Evolutionary conservation across 2,888 invertebrate species (phyloP).

Genomic region (Chamaedrilus cognettii): DNA sequence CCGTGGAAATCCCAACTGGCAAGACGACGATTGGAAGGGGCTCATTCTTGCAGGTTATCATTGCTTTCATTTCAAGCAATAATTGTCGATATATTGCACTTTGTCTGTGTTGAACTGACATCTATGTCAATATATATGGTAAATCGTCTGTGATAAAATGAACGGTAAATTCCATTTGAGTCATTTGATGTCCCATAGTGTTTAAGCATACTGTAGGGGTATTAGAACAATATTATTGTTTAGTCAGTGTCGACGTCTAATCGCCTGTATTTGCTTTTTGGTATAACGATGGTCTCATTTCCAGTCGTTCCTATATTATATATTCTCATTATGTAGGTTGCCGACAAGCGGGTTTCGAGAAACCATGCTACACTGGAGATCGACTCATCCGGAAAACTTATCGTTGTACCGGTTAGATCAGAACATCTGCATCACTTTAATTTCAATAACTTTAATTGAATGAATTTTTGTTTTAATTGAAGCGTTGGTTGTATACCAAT

Average conservation of each 20-base stretch:
- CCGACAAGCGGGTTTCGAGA: conserved; percentile 60
- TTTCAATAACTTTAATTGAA: not conserved
- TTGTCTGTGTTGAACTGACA: too few relatives aligned
- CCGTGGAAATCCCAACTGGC: conserved; percentile 34
- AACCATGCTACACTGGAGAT: conserved; percentile 59
- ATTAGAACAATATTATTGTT: too few relatives aligned
- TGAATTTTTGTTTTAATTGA: too few relatives aligned
- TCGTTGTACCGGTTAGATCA: conserved; percentile 56
- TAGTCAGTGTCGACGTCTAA: too few relatives aligned
- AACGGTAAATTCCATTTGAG: too few relatives aligned
- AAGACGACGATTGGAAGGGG: conserved; percentile 54
- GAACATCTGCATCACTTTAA: conserved; percentile 21
- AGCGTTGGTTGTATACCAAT: too few relatives aligned
- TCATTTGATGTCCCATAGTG: too few relatives aligned
- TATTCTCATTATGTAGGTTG: conserved; percentile 48
- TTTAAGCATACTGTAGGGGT: too few relatives aligned
- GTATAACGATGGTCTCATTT: too few relatives aligned
- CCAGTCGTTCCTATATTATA: too few relatives aligned
- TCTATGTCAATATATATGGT: too few relatives aligned
- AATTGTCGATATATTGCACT: too few relatives aligned
- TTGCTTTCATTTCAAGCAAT: not conserved
- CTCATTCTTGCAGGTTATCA: conserved; percentile 50
- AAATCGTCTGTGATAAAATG: not conserved
- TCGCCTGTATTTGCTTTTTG: not conserved
- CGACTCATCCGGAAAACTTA: conserved; percentile 52